Conservation (phyloP, 2,888 invertebrate species). For the Nymphalis urticae region DNA sequence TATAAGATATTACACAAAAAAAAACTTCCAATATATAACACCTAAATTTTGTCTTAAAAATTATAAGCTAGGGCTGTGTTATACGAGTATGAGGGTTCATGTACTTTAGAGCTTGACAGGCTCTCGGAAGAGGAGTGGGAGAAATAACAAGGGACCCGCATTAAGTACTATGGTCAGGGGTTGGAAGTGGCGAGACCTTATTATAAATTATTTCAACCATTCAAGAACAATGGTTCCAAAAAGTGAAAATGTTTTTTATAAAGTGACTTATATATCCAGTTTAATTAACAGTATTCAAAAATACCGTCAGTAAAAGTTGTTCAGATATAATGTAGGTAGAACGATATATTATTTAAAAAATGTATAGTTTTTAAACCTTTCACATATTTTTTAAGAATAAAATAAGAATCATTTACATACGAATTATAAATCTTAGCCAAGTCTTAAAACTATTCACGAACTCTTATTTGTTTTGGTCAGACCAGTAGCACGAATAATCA, state of each 20-base stretch:
- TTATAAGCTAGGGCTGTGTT: not conserved
- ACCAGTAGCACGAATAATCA: constrained; percentile 4
- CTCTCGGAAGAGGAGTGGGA: constrained; percentile 15
- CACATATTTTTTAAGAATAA: no score
- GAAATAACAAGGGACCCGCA: constrained; percentile 28
- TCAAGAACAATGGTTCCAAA: not conserved
- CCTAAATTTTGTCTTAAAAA: not conserved
- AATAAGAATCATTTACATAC: not conserved
- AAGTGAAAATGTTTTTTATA: not conserved
- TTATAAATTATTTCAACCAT: constrained; percentile 15
- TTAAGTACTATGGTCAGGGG: constrained; percentile 29
- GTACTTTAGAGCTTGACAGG: constrained; percentile 15
- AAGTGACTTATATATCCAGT: not conserved
- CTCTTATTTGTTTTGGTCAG: constrained; percentile 11
- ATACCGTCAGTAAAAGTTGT: no score
- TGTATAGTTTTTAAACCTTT: no score
- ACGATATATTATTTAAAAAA: no score
- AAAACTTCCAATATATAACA: not conserved
- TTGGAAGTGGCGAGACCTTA: constrained; percentile 21
- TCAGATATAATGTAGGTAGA: no score
- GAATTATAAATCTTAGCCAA: not conserved
- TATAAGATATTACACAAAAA: not conserved
- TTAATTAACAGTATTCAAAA: no score
- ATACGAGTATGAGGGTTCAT: not conserved
- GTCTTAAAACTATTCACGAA: not conserved